A percentile compares a stretch with the other conserved stretches of the same genome.
Evolutionary conservation across 2,113 vertebrate species (phyloP).

Genomic region (Phodopus roborovskii): DNA sequence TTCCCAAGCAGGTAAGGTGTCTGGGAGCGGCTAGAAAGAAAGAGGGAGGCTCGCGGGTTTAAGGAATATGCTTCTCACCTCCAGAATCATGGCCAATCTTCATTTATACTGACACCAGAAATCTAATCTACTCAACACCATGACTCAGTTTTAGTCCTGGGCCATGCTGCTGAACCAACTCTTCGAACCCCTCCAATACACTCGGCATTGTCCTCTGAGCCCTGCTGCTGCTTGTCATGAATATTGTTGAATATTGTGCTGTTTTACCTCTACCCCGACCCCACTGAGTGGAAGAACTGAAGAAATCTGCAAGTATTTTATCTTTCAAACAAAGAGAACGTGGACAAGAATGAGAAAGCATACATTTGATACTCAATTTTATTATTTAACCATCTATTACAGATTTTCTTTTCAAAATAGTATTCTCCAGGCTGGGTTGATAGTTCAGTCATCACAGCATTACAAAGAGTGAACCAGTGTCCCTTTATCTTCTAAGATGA

Average conservation of each 20-base stretch:
- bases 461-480: not conserved
- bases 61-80: not conserved
- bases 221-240: not conserved
- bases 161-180: not conserved
- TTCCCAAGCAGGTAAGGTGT: not conserved
- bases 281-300: not conserved
- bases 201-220: not conserved
- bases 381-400: not conserved
- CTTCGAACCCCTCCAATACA: not conserved
- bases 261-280: not conserved
- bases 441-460: not conserved
- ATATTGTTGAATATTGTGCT: not conserved
- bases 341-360: not conserved
- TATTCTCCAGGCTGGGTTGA: not conserved
- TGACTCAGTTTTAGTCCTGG: conserved; percentile 36
- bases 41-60: not conserved
- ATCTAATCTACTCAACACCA: conserved; percentile 50
- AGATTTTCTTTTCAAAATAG: not conserved
- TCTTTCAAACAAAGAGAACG: conserved; percentile 10
- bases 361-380: not conserved
- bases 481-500: not conserved
- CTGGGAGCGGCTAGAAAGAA: not conserved
- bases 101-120: conserved; percentile 43
- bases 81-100: not conserved
- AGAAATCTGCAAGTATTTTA: not conserved